phyloP scores from a whole-genome alignment of 2,888 invertebrate species.

The Eupithecia vulgata region DNA sequence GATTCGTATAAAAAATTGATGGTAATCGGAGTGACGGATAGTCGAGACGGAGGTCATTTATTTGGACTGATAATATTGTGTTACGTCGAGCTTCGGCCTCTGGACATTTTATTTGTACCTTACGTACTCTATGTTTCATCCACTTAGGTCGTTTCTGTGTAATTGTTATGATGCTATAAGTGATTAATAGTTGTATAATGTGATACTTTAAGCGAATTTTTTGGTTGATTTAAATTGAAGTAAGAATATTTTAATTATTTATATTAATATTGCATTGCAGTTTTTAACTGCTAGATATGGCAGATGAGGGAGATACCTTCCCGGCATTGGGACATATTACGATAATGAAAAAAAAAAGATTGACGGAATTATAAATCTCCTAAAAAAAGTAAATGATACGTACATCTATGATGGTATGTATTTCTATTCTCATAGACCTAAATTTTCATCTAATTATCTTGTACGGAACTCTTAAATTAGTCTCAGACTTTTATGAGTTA shows the following conservation, averaged over 20 bases:
- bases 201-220: no score
- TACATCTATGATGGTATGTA: not conserved
- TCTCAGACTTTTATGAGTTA: slow-evolving; percentile 3
- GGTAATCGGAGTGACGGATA: slow-evolving; percentile 32
- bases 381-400: not conserved
- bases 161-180: not conserved
- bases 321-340: not conserved
- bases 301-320: not conserved
- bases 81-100: slow-evolving; percentile 5
- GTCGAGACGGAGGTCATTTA: slow-evolving; percentile 28
- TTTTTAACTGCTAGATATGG: not conserved
- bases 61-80: slow-evolving; percentile 7
- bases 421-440: not conserved
- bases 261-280: not conserved
- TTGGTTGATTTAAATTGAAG: no score
- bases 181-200: not conserved
- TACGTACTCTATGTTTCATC: not conserved
- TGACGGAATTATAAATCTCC: not conserved
- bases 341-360: not conserved
- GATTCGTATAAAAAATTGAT: slow-evolving; percentile 35
- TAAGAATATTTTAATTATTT: not conserved
- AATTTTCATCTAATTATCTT: not conserved
- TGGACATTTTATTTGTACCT: slow-evolving; percentile 1
- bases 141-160: not conserved
- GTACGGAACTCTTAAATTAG: slow-evolving; percentile 29